Evolutionary conservation across 2,113 vertebrate species (phyloP).

Genomic region (Protomyctophum bolini): DNA sequence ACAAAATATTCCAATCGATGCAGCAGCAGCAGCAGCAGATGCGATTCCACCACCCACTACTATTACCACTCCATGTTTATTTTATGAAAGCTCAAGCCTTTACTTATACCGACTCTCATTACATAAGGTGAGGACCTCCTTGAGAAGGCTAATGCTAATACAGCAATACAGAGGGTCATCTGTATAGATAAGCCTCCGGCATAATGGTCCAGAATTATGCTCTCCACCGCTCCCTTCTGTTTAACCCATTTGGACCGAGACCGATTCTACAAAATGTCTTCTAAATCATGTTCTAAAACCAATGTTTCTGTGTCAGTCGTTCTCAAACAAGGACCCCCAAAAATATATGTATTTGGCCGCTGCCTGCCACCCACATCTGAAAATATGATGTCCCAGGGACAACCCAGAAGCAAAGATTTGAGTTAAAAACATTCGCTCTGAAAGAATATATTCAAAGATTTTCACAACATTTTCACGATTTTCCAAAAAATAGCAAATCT

Average conservation of each 20-base stretch:
- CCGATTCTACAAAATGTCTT: too few relatives aligned
- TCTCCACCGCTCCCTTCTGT: conserved; percentile 23
- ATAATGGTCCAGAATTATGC: conserved; percentile 21
- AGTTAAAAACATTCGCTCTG: too few relatives aligned
- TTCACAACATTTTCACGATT: too few relatives aligned
- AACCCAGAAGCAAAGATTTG: too few relatives aligned
- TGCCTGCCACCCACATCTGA: too few relatives aligned
- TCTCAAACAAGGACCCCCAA: too few relatives aligned
- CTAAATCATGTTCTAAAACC: too few relatives aligned
- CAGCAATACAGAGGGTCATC: conserved; percentile 7
- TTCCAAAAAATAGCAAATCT: too few relatives aligned
- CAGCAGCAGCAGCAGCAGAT: neutral
- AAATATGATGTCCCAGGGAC: too few relatives aligned
- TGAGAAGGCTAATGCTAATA: conserved; percentile 18
- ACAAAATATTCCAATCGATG: conserved; percentile 8
- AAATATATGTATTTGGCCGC: too few relatives aligned
- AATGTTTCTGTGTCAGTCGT: too few relatives aligned
- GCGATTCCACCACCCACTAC: neutral
- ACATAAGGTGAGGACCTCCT: neutral
- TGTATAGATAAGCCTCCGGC: conserved; percentile 10
- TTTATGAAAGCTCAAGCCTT: conserved; percentile 1
- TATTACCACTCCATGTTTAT: conserved; percentile 19
- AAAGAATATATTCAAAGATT: too few relatives aligned
- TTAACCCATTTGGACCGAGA: conserved; percentile 1
- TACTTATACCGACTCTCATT: conserved; percentile 18